Evolutionary conservation across 2,888 invertebrate genomes (phyloP).

Genomic region (Microctonus aethiopoides): DNA sequence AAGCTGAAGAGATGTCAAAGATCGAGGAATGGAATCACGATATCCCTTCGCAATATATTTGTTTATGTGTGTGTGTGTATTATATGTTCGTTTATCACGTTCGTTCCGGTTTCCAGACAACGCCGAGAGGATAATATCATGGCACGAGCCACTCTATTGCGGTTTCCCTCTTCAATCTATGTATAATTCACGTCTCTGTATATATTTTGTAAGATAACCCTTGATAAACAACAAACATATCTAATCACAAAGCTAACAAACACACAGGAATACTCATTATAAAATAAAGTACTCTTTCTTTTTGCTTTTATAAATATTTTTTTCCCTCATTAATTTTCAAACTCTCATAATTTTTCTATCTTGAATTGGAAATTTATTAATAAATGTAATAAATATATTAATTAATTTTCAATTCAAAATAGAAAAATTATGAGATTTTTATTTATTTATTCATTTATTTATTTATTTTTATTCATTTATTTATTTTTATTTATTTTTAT

Average conservation of each 20-base stretch:
- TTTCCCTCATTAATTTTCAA: not conserved
- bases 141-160: slow-evolving; percentile 29
- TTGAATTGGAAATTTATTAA: too few relatives aligned
- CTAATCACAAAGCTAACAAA: slow-evolving; percentile 36
- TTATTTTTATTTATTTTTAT: too few relatives aligned
- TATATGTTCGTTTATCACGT: slow-evolving; percentile 46
- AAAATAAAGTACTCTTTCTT: too few relatives aligned
- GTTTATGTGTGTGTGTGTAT: too few relatives aligned
- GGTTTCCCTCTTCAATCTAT: slow-evolving; percentile 27
- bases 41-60: slow-evolving; percentile 39
- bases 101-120: slow-evolving; percentile 42
- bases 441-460: too few relatives aligned
- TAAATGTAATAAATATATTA: too few relatives aligned
- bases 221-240: slow-evolving; percentile 39
- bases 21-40: slow-evolving; percentile 46
- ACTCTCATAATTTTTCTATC: not conserved
- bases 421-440: too few relatives aligned
- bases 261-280: not conserved
- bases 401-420: too few relatives aligned
- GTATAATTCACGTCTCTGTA: not conserved
- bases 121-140: slow-evolving; percentile 28
- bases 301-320: not conserved
- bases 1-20: slow-evolving; percentile 11
- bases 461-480: too few relatives aligned
- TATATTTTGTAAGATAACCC: not conserved